A percentile compares a stretch with the other conserved stretches of the same genome.
Evolutionary conservation across 2,888 invertebrate species (phyloP).

Genomic region (Lochmaea capreae): DNA sequence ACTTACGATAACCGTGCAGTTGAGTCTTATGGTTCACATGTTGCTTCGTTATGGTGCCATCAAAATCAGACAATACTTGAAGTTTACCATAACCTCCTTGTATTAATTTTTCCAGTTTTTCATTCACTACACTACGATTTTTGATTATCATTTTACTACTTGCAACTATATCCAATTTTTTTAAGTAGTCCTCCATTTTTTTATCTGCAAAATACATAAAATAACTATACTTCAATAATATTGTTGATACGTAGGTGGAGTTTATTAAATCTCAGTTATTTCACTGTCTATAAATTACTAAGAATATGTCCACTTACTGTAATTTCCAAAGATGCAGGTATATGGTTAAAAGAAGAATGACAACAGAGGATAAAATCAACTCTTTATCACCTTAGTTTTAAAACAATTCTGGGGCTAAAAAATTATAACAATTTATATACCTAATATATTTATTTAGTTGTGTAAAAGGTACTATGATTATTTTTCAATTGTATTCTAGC

Average conservation of each 20-base stretch:
- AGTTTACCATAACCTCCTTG: constrained; percentile 73
- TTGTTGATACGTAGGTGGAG: not conserved
- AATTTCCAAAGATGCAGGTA: not conserved
- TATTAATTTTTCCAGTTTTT: constrained; percentile 69
- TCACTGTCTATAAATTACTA: not conserved
- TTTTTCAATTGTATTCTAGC: not conserved
- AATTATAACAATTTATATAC: not conserved
- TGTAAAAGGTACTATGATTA: not conserved
- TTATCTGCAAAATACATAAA: not conserved
- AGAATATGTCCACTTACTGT: not conserved
- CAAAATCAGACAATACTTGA: constrained; percentile 91
- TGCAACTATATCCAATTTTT: not conserved
- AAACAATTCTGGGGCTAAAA: not conserved
- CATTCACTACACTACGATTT: constrained; percentile 67
- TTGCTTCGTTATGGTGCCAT: constrained; percentile 87
- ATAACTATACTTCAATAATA: not conserved
- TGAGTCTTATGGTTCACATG: constrained; percentile 78
- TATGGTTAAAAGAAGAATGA: not conserved
- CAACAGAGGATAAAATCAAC: not conserved
- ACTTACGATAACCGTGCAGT: constrained; percentile 83
- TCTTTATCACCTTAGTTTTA: not conserved
- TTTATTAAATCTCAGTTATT: not conserved
- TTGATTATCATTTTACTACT: constrained; percentile 62
- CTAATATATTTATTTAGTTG: not conserved
- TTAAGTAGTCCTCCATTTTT: not conserved